Conservation (phyloP, 2,113 vertebrate genomes). For the Bettongia penicillata region DNA sequence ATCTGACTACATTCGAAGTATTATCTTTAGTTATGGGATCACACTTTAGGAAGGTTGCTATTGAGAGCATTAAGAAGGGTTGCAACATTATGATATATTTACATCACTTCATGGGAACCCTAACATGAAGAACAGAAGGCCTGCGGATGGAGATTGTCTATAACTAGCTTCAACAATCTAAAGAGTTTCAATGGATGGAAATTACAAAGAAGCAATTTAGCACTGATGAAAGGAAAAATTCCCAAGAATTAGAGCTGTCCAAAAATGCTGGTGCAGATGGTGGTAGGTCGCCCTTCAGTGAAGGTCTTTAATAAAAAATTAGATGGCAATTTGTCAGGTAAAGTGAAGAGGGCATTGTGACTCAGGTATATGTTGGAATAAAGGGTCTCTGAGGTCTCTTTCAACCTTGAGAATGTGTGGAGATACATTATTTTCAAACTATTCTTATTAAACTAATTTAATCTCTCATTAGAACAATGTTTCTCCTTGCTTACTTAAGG, state of each 20-base stretch:
- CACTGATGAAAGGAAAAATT: neutral
- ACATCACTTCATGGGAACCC: neutral
- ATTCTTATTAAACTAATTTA: neutral
- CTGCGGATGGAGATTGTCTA: neutral
- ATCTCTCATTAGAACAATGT: neutral
- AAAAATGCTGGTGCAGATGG: neutral
- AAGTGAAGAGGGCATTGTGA: neutral
- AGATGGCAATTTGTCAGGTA: neutral
- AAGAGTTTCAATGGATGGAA: neutral
- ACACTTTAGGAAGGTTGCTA: too few relatives aligned
- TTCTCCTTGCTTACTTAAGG: neutral
- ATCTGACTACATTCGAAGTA: neutral
- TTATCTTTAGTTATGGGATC: too few relatives aligned
- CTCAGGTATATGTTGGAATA: neutral
- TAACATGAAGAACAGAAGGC: neutral
- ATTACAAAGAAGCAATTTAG: too few relatives aligned
- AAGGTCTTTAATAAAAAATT: neutral
- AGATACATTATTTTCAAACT: too few relatives aligned
- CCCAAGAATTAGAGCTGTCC: neutral
- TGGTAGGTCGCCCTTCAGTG: neutral
- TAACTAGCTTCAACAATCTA: neutral
- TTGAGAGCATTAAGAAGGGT: neutral
- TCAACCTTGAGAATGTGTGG: neutral
- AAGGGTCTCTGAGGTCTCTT: neutral
- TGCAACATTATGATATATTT: neutral